These are phyloP conservation scores for Listrodromus nycthemerus DNA, from an alignment of 2,888 invertebrate species.

Conservation along the genomic window DNA sequence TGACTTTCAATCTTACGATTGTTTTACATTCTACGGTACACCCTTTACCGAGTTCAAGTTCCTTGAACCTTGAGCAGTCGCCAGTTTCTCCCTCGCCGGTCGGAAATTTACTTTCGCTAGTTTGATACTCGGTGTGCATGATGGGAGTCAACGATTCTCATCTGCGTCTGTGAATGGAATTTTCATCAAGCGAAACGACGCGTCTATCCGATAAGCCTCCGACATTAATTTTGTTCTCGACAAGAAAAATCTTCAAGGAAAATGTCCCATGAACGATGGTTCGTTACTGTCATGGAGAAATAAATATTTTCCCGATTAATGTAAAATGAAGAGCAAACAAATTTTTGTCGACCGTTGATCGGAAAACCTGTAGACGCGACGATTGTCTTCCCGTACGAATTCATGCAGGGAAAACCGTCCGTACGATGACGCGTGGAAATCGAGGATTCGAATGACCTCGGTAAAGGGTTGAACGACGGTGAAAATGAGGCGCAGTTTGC, in stretches of 20 bases:
- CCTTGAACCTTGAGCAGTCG: background rate
- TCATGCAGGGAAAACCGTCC: conserved; percentile 10
- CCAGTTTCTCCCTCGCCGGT: background rate
- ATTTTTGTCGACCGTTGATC: background rate
- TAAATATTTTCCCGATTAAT: too few relatives aligned
- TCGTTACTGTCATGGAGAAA: too few relatives aligned
- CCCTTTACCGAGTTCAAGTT: background rate
- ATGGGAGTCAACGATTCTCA: background rate
- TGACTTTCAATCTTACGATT: background rate
- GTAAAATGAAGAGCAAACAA: background rate
- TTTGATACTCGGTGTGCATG: background rate
- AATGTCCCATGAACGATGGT: background rate
- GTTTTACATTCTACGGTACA: background rate
- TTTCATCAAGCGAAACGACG: background rate
- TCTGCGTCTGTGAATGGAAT: background rate
- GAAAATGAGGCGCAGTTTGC: conserved; percentile 5
- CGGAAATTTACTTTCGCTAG: background rate
- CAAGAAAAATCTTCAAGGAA: background rate
- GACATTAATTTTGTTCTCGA: too few relatives aligned
- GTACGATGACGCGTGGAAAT: conserved; percentile 8
- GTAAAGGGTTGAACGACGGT: conserved; percentile 7
- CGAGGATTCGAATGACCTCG: conserved; percentile 20
- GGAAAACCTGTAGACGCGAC: conserved; percentile 13
- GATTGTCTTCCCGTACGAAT: conserved; percentile 41
- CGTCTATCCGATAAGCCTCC: too few relatives aligned